Conservation (phyloP, 2,113 vertebrate species). For the Lophotis ruficrista region DNA sequence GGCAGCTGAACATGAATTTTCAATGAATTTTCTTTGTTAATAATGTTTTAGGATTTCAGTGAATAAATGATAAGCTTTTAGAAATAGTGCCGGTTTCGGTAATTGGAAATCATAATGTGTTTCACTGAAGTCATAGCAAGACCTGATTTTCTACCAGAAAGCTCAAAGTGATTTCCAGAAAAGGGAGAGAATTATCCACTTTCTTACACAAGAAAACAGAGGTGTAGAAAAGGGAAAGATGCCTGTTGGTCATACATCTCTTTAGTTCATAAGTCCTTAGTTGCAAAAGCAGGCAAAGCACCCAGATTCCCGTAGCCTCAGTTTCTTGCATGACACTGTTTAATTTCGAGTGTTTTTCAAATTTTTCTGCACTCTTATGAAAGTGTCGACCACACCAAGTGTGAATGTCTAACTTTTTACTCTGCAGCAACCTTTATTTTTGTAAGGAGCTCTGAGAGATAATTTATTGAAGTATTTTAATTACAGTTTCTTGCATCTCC, state of each 20-base stretch:
- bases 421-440: slow-evolving; percentile 13
- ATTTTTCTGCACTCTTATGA: neutral
- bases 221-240: neutral
- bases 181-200: neutral
- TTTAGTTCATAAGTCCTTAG: neutral
- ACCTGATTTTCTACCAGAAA: neutral
- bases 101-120: neutral
- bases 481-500: slow-evolving; percentile 24
- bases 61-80: neutral
- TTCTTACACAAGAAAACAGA: neutral
- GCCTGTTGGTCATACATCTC: neutral
- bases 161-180: neutral
- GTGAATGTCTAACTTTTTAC: neutral
- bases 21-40: neutral
- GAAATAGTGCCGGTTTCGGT: neutral
- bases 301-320: neutral
- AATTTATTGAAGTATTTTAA: slow-evolving; percentile 25
- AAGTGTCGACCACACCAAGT: neutral
- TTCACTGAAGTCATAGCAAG: neutral
- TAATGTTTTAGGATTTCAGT: neutral
- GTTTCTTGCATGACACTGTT: neutral
- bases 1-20: neutral
- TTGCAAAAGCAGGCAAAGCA: neutral
- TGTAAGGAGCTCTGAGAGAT: neutral
- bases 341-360: neutral